Conservation (phyloP, 2,888 invertebrate genomes). For the Anorthoa munda region DNA sequence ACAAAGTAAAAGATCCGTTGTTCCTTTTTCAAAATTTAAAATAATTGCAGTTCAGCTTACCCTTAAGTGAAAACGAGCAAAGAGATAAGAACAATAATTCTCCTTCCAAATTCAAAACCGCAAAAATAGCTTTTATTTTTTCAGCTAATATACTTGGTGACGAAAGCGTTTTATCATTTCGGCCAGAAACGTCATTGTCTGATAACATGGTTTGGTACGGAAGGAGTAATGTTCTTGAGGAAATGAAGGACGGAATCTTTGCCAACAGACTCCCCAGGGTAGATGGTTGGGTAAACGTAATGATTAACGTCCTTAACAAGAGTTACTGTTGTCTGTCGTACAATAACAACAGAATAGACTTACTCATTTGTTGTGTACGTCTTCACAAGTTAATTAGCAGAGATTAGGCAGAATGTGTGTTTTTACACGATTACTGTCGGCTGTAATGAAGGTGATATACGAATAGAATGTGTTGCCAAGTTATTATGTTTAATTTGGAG, state of each 20-base stretch:
- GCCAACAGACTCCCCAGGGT: conserved; percentile 71
- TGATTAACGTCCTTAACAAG: conserved; percentile 82
- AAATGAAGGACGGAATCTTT: conserved; percentile 82
- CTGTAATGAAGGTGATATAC: conserved; percentile 23
- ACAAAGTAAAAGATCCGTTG: background rate
- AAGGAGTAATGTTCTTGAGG: conserved; percentile 82
- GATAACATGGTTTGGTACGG: conserved; percentile 79
- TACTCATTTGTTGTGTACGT: conserved; percentile 66
- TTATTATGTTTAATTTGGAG: conserved; percentile 26
- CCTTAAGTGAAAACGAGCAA: conserved; percentile 45
- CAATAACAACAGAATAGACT: conserved; percentile 72
- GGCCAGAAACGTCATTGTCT: conserved; percentile 73
- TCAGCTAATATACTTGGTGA: conserved; percentile 62
- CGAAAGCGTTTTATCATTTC: conserved; percentile 70
- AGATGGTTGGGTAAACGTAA: conserved; percentile 67
- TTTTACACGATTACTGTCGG: conserved; percentile 38
- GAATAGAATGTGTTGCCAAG: conserved; percentile 18
- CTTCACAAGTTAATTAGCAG: conserved; percentile 65
- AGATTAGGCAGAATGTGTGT: conserved; percentile 64
- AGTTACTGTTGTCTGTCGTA: conserved; percentile 74
- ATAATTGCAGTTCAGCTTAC: conserved; percentile 23
- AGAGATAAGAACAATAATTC: conserved; percentile 59
- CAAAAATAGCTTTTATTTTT: conserved; percentile 60
- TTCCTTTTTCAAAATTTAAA: background rate
- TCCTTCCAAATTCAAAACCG: conserved; percentile 50